Base-by-base conservation (phyloP, 53 echinoderm and acorn worm species). In the Mesocentrotus franciscanus region DNA sequence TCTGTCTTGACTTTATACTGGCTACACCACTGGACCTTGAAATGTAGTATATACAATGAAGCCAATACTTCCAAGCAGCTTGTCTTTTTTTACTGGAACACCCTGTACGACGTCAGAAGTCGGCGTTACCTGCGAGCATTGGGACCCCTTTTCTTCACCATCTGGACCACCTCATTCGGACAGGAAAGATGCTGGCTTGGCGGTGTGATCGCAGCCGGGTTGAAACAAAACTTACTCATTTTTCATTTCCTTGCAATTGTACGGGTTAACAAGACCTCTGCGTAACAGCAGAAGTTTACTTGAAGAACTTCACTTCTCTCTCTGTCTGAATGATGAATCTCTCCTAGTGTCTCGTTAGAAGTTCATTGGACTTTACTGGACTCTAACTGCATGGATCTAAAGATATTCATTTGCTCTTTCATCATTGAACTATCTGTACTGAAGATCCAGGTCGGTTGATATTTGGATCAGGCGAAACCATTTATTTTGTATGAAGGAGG, bases 161-260 rank as follows among this genome's bases (percentile, higher is more conserved):
- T 93, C 93, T 93, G 93, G 93, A 10, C 76, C 93, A 78, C 24
- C 56, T 93, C 93, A 75, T 26, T 75, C 60, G 71, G 74, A 74
- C 76, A 75, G 93, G 93, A 93, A 93, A 72, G 93, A 93, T 93
- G 92, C 56, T 39, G 16, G 71, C 68, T 24, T 92, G 16, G 92
- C 68, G 2, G 30, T 57, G n/a, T 89, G 90, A 60, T 58, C 20
- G 60, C 60, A 90, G 27, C 90, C 90, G 60, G 58, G 90, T 32
- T 90, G 59, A 90, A 59, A 90, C 58, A 90, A 90, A 90, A 59
- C 18, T 90, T 56, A 13, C 39, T 61, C 90, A 60, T 60, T 29
- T 29, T 61, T 13, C 24, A 90, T 60, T 90, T 90, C 61, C 60
- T 33, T 30, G 22, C 22, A 10, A 89, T 13, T 16, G 15, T 14